phyloP scores from a whole-genome alignment of 2,888 invertebrate species.

The Stegana nigrithorax region DNA sequence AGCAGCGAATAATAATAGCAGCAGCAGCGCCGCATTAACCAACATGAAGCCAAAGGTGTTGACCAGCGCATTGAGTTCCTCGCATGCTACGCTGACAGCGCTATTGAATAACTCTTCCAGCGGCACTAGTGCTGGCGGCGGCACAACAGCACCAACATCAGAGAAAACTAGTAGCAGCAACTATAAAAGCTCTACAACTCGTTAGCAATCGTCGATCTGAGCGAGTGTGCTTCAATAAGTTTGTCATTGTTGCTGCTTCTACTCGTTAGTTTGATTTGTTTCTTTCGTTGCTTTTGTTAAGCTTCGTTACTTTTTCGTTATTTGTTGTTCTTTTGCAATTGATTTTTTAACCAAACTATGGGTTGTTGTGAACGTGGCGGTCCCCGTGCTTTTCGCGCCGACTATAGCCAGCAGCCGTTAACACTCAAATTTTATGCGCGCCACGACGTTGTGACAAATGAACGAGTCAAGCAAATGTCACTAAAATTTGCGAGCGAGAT shows the following conservation, averaged over 20 bases:
- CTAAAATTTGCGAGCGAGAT: neutral
- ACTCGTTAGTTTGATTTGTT: no score
- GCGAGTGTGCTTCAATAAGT: no score
- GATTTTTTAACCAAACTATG: neutral
- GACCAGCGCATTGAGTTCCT: slow-evolving; percentile 64
- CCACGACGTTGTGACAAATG: neutral
- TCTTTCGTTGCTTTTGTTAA: no score
- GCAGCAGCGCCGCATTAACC: neutral
- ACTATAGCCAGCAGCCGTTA: slow-evolving; percentile 8
- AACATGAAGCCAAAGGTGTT: slow-evolving; percentile 31
- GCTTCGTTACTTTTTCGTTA: no score
- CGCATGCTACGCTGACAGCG: slow-evolving; percentile 68
- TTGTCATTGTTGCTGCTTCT: no score
- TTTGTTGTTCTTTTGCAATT: no score
- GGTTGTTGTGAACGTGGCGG: neutral
- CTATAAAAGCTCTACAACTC: neutral
- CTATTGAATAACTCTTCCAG: slow-evolving; percentile 57
- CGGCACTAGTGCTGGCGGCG: slow-evolving; percentile 24
- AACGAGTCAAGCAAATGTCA: neutral
- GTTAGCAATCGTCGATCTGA: neutral
- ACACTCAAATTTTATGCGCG: slow-evolving; percentile 19
- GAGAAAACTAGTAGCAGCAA: slow-evolving; percentile 24
- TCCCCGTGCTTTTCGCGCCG: neutral
- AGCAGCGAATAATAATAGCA: no score
- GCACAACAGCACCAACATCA: neutral